Percentiles rank a stretch among this genome's conserved stretches.
Conservation (phyloP, 2,888 invertebrate genomes). For the Hypomecis atomaria region DNA sequence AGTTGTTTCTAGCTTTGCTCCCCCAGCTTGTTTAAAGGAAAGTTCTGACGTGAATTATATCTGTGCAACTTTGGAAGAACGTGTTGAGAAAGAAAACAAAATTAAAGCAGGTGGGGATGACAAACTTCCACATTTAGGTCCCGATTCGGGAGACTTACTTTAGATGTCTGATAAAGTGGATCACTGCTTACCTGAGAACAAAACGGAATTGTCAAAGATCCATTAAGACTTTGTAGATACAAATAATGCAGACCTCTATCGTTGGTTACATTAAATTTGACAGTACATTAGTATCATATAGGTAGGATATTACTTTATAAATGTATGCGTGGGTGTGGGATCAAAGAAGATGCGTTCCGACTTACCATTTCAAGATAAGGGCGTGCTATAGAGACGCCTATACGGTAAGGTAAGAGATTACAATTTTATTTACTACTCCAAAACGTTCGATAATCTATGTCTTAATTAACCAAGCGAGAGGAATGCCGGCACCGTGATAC, state of each 20-base stretch:
- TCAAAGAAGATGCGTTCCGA: slow-evolving; percentile 78
- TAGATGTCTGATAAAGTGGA: slow-evolving; percentile 26
- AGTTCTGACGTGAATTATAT: slow-evolving; percentile 79
- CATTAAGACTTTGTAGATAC: slow-evolving; percentile 46
- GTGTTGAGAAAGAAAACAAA: slow-evolving; percentile 34
- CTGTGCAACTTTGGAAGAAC: slow-evolving; percentile 55
- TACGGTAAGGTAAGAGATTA: slow-evolving; percentile 77
- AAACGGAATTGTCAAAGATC: slow-evolving; percentile 53
- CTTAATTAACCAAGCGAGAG: slow-evolving; percentile 83
- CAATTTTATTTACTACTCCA: slow-evolving; percentile 82
- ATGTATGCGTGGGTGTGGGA: slow-evolving; percentile 77
- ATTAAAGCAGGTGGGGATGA: slow-evolving; percentile 37
- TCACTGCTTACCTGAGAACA: slow-evolving; percentile 59
- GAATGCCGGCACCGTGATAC: slow-evolving; percentile 59
- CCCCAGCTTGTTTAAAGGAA: slow-evolving; percentile 64
- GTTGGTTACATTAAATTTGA: slow-evolving; percentile 76
- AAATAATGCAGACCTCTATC: slow-evolving; percentile 54
- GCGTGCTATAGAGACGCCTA: slow-evolving; percentile 79
- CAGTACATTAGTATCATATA: slow-evolving; percentile 77
- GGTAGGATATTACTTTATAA: slow-evolving; percentile 72
- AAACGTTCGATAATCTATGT: slow-evolving; percentile 84
- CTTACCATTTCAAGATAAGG: slow-evolving; percentile 76
- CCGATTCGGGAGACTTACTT: slow-evolving; percentile 30
- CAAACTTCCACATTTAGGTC: slow-evolving; percentile 39
- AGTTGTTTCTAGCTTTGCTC: slow-evolving; percentile 61